Evolutionary conservation across 2,888 invertebrate species (phyloP), one percentile per base, ranked within the genome.

Genomic region (Drosophila aldrichi): DNA sequence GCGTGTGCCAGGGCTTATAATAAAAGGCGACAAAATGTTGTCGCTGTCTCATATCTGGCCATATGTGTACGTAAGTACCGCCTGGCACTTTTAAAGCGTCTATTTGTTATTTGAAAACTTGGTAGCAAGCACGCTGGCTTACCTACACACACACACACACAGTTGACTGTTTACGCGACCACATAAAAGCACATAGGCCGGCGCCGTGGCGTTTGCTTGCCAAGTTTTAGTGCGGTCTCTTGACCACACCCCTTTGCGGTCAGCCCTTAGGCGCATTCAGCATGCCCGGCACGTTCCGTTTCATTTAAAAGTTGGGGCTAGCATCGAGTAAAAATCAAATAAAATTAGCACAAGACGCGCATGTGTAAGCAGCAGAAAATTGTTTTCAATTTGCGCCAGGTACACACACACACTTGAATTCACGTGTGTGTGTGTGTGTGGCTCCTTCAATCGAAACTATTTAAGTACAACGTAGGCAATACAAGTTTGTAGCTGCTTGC

Each of bases 1-100:
- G 29, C 20, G 20, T 56, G 36, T 12, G 56, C 12, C n/a, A 10
- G 41, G 44, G 48, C 65, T 63, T 60, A 69, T 80, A 66, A 79
- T 67, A 72, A 81, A 76, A 67, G 70, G 77, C 80, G 81, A 88
- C 81, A 89, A 86, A 83, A 77, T 82, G 86, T 77, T 83, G 68
- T 61, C 76, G 36, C 77, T 49, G 48, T 77, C 52, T 77, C 32
- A 32, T 2, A 32, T 32, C 56, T 56, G 63, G 48, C n/a, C 49
- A 49, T 18, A 32, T 20, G 49, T 49, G 32, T 49, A 38, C 58
- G 66, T 65, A 67, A 81, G 61, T 79, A 74, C 73, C 75, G 68
- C 52, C 52, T 66, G 72, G 65, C 81, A 79, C 85, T 74, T 74
- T 79, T 68, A 77, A 72, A 74, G 69, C 70, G 61, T 79, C 68